These are phyloP conservation scores for Eidolon helvum DNA, from an alignment of 2,113 vertebrate species.

Conservation along the genomic window DNA sequence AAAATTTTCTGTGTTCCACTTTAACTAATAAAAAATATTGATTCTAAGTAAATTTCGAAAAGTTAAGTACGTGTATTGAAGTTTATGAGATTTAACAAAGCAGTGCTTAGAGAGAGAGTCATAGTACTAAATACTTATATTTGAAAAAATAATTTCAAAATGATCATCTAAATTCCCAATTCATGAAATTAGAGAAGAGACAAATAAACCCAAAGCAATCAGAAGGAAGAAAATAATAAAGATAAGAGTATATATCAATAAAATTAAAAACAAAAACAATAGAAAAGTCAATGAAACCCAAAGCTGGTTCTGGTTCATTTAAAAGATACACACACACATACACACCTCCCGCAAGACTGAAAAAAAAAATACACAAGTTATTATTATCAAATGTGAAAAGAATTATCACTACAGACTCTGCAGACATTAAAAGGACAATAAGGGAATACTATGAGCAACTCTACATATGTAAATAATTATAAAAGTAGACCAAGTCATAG, in stretches of 20 bases:
- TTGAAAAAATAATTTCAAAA: conserved; percentile 25
- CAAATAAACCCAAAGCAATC: not conserved
- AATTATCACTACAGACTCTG: not conserved
- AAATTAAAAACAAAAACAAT: not conserved
- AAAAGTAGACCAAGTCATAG: not conserved
- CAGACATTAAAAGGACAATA: not conserved
- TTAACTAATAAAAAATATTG: not conserved
- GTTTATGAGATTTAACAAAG: not conserved
- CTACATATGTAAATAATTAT: not conserved
- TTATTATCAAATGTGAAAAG: not conserved
- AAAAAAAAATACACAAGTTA: not conserved
- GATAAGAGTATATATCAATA: not conserved
- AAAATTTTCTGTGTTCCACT: not conserved
- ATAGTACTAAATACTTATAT: not conserved
- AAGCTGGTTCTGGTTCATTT: not conserved
- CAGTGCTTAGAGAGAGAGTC: not conserved
- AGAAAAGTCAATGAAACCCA: not conserved
- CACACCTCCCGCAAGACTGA: not conserved
- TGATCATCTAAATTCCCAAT: not conserved
- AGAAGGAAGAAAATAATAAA: not conserved
- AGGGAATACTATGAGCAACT: not conserved
- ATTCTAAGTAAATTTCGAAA: conserved; percentile 33
- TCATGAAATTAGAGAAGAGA: not conserved
- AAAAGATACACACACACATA: not conserved
- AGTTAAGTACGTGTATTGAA: not conserved